Base-by-base conservation (phyloP, 2,113 vertebrate genomes). In the Petaurus breviceps region DNA sequence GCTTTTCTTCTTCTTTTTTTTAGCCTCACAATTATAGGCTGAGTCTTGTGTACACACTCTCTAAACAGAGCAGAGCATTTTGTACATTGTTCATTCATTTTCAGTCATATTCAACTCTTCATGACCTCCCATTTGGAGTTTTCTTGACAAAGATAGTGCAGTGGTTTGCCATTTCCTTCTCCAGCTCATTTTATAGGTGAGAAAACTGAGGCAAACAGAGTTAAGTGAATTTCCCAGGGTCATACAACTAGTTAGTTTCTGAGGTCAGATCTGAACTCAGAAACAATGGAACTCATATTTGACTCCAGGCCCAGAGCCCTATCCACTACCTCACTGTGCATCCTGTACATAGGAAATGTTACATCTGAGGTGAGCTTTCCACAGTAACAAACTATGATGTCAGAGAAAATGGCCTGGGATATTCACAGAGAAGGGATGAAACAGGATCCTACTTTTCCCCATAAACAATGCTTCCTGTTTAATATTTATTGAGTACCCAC, bases 1-100 rank as follows among this genome's bases (percentile, higher is more conserved):
- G 26, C 61, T 96, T 93, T 97, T 96, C 22, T 95, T 89, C 96
- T 47, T 28, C 94, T 95, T 31, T 94, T 90, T 94, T 28, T 94
- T 84, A 53, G 52, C 14, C 31, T 68, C 94, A 8, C 26, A 52
- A 9, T 93, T 95, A 55, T 31, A 68, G 24, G 49, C 61, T 97
- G 26, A 51, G 47, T 92, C 94, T 94, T 90, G 91, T 22, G 7
- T 84, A 77, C 16, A 84, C 16, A n/a, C 68, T 84, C 6, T 19
- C 68, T 31, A 84, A 84, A 84, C 43, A 19, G 37, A 43, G n/a
- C 37, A 37, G 12, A 68, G 57, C 31, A 68, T 68, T 31, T 68
- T 68, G 28, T 37, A 68, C 31, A 68, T 31, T 68, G 28, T 37
- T 37, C 31, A 68, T 68, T 68, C 57, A 68, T 68, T 68, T 68